Evolutionary conservation across 2,888 invertebrate genomes (phyloP).

Genomic region (Ptychoptera albimana): DNA sequence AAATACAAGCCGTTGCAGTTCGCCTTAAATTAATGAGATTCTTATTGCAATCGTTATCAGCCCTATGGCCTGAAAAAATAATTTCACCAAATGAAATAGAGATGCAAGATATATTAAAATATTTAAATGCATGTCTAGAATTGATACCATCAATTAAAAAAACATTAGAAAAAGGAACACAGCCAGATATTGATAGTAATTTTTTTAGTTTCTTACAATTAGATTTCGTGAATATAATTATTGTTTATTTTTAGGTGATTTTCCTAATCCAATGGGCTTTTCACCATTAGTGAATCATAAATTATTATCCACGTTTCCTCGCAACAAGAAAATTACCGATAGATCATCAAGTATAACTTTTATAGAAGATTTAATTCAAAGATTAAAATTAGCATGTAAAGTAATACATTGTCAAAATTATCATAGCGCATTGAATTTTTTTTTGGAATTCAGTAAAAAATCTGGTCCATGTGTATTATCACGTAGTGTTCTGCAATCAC

Average conservation of each 20-base stretch:
- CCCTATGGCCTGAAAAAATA: constrained; percentile 33
- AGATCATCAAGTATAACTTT: constrained; percentile 50
- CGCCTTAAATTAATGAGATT: constrained; percentile 76
- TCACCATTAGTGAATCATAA: constrained; percentile 93
- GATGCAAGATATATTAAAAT: constrained; percentile 58
- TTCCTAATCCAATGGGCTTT: constrained; percentile 78
- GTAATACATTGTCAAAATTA: constrained; percentile 62
- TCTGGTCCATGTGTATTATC: constrained; percentile 80
- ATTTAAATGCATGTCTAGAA: constrained; percentile 66
- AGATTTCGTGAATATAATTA: neutral
- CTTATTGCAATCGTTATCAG: constrained; percentile 59
- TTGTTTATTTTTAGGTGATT: constrained; percentile 35
- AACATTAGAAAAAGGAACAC: constrained; percentile 56
- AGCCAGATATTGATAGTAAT: constrained; percentile 36
- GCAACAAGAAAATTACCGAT: constrained; percentile 83
- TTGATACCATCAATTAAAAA: constrained; percentile 65
- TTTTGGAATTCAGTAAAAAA: constrained; percentile 80
- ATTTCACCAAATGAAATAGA: constrained; percentile 34
- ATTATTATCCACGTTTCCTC: constrained; percentile 91
- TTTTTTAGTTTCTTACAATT: no score
- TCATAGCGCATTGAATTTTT: constrained; percentile 80
- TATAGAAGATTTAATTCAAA: constrained; percentile 62
- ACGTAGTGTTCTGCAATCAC: constrained; percentile 71
- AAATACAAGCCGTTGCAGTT: constrained; percentile 52
- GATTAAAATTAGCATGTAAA: constrained; percentile 67